Conservation (phyloP, 1,140 invertebrate genomes). For the Holotrichia oblita region DNA sequence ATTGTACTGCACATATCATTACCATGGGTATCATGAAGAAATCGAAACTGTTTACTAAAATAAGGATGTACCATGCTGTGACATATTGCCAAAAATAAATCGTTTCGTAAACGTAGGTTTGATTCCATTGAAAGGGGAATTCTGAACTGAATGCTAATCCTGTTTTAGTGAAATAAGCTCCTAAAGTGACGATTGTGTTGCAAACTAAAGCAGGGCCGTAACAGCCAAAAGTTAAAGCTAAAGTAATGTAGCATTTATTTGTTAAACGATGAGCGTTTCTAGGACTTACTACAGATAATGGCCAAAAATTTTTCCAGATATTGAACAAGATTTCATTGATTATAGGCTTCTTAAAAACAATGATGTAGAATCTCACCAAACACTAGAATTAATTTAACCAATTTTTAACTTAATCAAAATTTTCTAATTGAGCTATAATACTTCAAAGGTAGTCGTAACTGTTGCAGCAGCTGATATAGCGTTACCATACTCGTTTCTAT, state of each 20-base stretch:
- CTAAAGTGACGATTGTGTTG: neutral
- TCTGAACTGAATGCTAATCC: neutral
- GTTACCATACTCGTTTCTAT: neutral
- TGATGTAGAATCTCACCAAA: neutral
- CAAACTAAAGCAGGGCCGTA: neutral
- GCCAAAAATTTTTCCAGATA: constrained; percentile 35
- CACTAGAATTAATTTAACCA: neutral
- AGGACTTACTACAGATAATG: neutral
- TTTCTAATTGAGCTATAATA: neutral
- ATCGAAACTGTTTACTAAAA: constrained; percentile 2
- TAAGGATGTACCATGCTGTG: constrained; percentile 11
- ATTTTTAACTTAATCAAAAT: too few species aligned
- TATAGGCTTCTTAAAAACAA: neutral
- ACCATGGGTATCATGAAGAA: constrained; percentile 19
- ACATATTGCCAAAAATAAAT: constrained; percentile 38
- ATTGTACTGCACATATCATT: neutral
- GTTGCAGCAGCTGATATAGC: neutral
- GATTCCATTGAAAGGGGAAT: constrained; percentile 32
- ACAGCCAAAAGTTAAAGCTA: neutral
- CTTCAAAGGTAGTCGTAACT: constrained; percentile 23
- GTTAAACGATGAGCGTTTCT: neutral
- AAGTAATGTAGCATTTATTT: neutral
- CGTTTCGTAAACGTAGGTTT: constrained; percentile 34
- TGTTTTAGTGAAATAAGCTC: neutral
- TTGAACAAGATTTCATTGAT: constrained; percentile 21